Conservation (phyloP, 2,797 vertebrate species). For the Notoglanidium macrostoma region DNA sequence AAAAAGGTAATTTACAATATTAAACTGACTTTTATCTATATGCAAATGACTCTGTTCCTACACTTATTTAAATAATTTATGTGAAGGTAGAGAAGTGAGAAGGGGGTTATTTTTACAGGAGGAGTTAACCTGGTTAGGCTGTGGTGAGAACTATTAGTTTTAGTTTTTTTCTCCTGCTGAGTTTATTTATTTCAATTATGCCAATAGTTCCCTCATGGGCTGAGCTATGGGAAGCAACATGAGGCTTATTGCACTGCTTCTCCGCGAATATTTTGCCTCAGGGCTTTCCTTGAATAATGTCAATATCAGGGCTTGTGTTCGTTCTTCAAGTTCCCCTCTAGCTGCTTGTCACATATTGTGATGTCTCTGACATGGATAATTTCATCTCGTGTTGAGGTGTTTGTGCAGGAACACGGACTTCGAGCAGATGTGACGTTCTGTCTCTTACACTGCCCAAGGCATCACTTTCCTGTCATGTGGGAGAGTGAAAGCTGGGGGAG, state of each 20-base stretch:
- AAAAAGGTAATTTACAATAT: conserved; percentile 73
- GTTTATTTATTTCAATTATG: conserved; percentile 69
- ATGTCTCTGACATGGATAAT: conserved; percentile 61
- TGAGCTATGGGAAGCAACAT: conserved; percentile 52
- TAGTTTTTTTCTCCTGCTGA: conserved; percentile 44
- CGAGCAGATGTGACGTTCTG: conserved; percentile 52
- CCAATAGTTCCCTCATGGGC: conserved; percentile 51
- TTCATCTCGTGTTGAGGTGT: conserved; percentile 54
- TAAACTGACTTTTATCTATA: conserved; percentile 77
- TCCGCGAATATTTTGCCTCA: conserved; percentile 50
- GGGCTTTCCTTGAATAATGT: conserved; percentile 47
- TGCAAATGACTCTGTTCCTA: conserved; percentile 68
- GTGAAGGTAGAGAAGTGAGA: conserved; percentile 58
- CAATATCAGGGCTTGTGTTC: conserved; percentile 51
- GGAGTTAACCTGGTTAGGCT: conserved; percentile 64
- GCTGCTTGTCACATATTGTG: conserved; percentile 56
- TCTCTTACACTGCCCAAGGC: conserved; percentile 31
- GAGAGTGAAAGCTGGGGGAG: neutral
- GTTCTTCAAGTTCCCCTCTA: conserved; percentile 59
- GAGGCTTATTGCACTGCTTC: conserved; percentile 61
- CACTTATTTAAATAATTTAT: conserved; percentile 68
- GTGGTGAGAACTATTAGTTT: conserved; percentile 64
- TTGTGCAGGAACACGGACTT: conserved; percentile 52
- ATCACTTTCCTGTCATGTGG: conserved; percentile 28
- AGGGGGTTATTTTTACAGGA: conserved; percentile 36